Evolutionary conservation across 2,113 vertebrate genomes (phyloP).

Genomic region (Diadophis punctatus): DNA sequence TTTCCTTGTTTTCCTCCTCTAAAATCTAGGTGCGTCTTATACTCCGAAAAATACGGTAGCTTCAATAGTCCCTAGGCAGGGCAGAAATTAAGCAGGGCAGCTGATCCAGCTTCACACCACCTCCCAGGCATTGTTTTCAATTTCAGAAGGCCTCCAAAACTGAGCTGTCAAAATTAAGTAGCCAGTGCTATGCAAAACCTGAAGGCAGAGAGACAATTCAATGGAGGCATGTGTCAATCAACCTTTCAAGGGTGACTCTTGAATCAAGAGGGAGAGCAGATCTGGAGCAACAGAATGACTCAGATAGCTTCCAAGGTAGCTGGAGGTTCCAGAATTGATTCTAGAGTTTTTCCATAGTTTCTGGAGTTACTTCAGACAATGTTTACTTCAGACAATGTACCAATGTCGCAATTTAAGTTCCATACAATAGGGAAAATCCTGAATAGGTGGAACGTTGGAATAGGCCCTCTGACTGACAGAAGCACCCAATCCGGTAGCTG

Average conservation of each 20-base stretch:
- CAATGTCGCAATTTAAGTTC: background rate
- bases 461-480: background rate
- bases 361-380: no score
- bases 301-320: background rate
- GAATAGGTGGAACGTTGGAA: background rate
- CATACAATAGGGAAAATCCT: background rate
- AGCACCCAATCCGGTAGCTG: background rate
- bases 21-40: no score
- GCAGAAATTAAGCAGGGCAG: background rate
- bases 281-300: background rate
- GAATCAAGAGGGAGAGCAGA: background rate
- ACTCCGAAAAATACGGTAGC: no score
- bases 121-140: background rate
- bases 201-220: background rate
- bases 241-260: background rate
- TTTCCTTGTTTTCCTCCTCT: no score
- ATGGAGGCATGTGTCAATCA: background rate
- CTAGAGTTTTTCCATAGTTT: background rate
- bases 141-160: background rate
- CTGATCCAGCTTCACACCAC: background rate
- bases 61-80: background rate
- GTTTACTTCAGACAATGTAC: background rate
- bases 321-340: background rate
- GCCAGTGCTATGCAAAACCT: background rate
- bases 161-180: background rate